Base-by-base conservation (phyloP, 1,140 invertebrate genomes). In the Calephelis virginiensis region DNA sequence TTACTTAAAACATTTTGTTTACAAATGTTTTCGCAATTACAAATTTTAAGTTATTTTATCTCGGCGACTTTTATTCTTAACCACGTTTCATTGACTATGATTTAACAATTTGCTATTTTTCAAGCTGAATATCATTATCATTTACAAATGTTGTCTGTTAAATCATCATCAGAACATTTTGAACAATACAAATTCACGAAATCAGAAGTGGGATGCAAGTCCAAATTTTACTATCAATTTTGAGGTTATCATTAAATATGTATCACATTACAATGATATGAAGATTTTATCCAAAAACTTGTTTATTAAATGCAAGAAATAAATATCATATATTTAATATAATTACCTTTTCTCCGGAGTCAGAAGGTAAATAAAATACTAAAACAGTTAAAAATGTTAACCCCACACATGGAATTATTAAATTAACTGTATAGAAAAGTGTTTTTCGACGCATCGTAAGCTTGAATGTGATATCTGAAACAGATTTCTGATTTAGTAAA, bases 341-440 rank as follows among this genome's bases (percentile, higher is more conserved):
- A 40, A 63, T 93, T 91, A 97, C 97, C 94, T 99, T 99, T 93
- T 99, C 98, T 59, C 98, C 98, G 80, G 97, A 98, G 91, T 99
- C 98, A 12, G 98, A 99, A 60, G 99, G 99, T 74, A 99, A 92
- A 88, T 99, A 99, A 92, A 99, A 99, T 11, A 98, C 98, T 40
- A 99, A 93, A 5, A 99, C 97, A 5, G 99, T 99, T 66, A 99
- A 94, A 92, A 99, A 99, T 6, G 98, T 99, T 73, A 99, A 98
- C 60, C 97, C 97, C 93, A 98, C 98, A 79, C 97, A 98, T 5
- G 97, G 97, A 74, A 98, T 98, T 76, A 99, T 98, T 75, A 98
- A 95, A 90, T 98, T 99, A 63, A 99, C 98, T 0, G 98, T 98
- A 91, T 99, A 99, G 93, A 99, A 99, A 38, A 99, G 93, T 0